phyloP scores from a whole-genome alignment of 2,113 vertebrate genomes.

The Hystrix cristata region DNA sequence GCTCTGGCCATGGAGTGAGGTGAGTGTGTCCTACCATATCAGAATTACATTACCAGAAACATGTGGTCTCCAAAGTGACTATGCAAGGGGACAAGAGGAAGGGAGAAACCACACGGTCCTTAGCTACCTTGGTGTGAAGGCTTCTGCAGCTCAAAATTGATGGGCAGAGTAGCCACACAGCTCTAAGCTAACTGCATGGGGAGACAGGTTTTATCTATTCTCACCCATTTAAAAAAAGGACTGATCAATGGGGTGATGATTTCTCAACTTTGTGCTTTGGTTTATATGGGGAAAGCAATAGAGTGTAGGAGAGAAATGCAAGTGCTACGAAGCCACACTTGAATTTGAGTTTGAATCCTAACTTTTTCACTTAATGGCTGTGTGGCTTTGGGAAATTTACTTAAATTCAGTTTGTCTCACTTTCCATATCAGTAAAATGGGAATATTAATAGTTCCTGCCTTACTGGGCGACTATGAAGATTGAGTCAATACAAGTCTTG shows the following conservation, averaged over 20 bases:
- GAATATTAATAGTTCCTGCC: not conserved
- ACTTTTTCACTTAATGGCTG: not conserved
- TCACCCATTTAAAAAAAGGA: not conserved
- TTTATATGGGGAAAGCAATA: not conserved
- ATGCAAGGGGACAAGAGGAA: not conserved
- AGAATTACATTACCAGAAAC: not conserved
- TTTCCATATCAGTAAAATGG: slow-evolving; percentile 3
- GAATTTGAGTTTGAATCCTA: not conserved
- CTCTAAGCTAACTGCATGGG: not conserved
- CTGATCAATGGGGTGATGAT: not conserved
- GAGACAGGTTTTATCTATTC: not conserved
- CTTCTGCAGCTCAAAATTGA: not conserved
- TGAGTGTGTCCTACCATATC: too few species aligned
- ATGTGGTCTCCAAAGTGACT: not conserved
- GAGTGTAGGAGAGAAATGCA: not conserved
- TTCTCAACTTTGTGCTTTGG: not conserved
- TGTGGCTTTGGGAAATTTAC: not conserved
- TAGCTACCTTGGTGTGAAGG: not conserved
- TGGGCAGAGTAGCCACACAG: not conserved
- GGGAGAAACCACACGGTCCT: not conserved
- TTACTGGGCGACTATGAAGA: not conserved
- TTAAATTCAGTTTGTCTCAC: not conserved
- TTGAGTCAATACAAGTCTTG: not conserved
- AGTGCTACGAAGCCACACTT: not conserved
- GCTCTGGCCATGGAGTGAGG: not conserved